Evolutionary conservation across 2,888 invertebrate genomes (phyloP), one percentile per base, ranked within the genome.

Genomic region (Erpobdella octoculata): DNA sequence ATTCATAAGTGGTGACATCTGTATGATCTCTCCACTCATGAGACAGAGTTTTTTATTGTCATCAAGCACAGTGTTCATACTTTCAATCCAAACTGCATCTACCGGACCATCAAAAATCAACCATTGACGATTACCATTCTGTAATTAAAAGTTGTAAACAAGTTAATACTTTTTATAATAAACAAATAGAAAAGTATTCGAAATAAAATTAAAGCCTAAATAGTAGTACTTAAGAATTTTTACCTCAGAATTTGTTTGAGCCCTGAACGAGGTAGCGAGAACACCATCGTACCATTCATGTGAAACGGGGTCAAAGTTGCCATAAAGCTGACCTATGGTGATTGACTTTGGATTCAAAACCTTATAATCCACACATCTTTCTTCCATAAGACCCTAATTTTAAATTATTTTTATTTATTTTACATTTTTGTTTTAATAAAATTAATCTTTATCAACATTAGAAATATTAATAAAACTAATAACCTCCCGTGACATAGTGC

Each of bases 11-110:
- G 88, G 87, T 0, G 92, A 90, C 89, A 96, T 91, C 87, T 91
- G 85, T 79, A 96, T 92, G 74, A 94, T 93, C 86, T 96, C 95
- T 1, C 96, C 96, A 64, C 94, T 94, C 92, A 93, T 94, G 72
- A 96, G 86, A 79, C 94, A 95, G 31, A 82, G 79, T 72, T 83
- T 83, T 78, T 83, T 83, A 79, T 83, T 83, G 78, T 83, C 83
- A 71, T 83, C 83, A 68, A 83, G 74, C 70, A 83, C 83, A 38
- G 83, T 83, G 78, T 83, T 83, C 83, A 83, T 83, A 79, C 83
- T 83, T 76, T 83, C 83, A 76, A 83, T 83, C 83, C 83, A 83
- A 72, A 83, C 81, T 71, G 83, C 83, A 73, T 83, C 83, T 3
- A 83, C 83, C 12, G 83, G 83, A 9, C 83, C 83, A 71, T 83